Base-by-base conservation (phyloP, 2,888 invertebrate species). In the Microctonus hyperodae region DNA sequence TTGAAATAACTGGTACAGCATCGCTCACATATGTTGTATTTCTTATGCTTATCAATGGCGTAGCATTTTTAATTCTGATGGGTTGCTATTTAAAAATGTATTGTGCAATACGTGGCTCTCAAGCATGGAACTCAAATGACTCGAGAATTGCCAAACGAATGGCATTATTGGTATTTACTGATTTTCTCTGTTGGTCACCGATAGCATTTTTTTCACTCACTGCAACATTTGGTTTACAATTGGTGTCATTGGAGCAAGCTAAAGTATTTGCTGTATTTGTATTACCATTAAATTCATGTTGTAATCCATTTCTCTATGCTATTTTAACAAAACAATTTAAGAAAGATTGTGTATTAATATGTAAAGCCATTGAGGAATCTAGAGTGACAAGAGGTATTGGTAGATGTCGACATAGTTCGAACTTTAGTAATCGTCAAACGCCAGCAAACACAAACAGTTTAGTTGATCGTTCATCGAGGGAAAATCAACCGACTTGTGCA, bases 241-340 rank as follows among this genome's bases (percentile, higher is more conserved):
- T 98, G 58, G 94, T 98, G 31, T 94, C 95, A 1, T 87, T 98
- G 69, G 97, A 97, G 82, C 95, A 96, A 85, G 97, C 98, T 56
- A 98, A 98, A 87, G 92, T 95, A 74, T 96, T 95, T 83, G 97
- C 97, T 1, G 97, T 98, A 48, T 97, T 98, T 83, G 92, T 98
- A 64, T 87, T 98, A 75, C 98, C 98, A 1, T 86, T 98, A 71
- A 98, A 98, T 85, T 95, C 96, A 13, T 98, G 97, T 85, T 97
- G 97, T 85, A 98, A 98, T 86, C 98, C 98, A 0, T 98, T 98
- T 84, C 89, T 98, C 31, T 98, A 98, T 84, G 98, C 98, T 60
- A 97, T 98, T 75, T 90, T 98, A 79, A 98, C 98, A 7, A 97
- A 98, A 83, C 97, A 97, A 84, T 97, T 97, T 85, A 97, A 97